Evolutionary conservation across 2,888 invertebrate species (phyloP), one percentile per base, ranked within the genome.

Genomic region (Anarsia innoxiella): DNA sequence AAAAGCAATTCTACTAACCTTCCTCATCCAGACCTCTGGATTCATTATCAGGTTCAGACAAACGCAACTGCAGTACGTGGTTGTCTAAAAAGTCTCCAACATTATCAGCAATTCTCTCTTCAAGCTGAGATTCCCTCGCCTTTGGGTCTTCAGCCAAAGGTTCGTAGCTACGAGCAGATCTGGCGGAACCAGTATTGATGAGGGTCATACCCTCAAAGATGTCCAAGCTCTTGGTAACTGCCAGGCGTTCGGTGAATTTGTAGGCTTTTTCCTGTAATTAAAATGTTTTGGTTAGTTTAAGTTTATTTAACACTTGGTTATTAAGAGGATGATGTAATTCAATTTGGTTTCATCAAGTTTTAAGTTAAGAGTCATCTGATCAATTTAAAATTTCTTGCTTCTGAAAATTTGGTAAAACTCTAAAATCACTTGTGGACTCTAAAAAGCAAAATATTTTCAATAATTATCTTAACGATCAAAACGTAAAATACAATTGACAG

Each of bases 261-360:
- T 88, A 60, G 5, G 89, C 88, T 51, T 88, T 80, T 85, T 88
- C 88, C 88, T 88, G 77, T 11, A 64, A 69, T 5, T 3, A 19
- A 19, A 19, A 19, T 19, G 8, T 19, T 19, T 19, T n/a, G n/a
- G n/a, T n/a, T n/a, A n/a, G n/a, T n/a, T n/a, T n/a, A n/a, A n/a
- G n/a, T n/a, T n/a, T n/a, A n/a, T n/a, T n/a, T n/a, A n/a, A n/a
- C n/a, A n/a, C n/a, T n/a, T n/a, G n/a, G n/a, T n/a, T n/a, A n/a
- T n/a, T n/a, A n/a, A n/a, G n/a, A n/a, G n/a, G n/a, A n/a, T n/a
- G n/a, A n/a, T n/a, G n/a, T n/a, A n/a, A n/a, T n/a, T n/a, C n/a
- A n/a, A n/a, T n/a, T n/a, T n/a, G n/a, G n/a, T n/a, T n/a, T n/a
- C n/a, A n/a, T n/a, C n/a, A n/a, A n/a, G n/a, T n/a, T n/a, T n/a